phyloP scores from a whole-genome alignment of 2,113 vertebrate genomes.

The Ptyas mucosa region DNA sequence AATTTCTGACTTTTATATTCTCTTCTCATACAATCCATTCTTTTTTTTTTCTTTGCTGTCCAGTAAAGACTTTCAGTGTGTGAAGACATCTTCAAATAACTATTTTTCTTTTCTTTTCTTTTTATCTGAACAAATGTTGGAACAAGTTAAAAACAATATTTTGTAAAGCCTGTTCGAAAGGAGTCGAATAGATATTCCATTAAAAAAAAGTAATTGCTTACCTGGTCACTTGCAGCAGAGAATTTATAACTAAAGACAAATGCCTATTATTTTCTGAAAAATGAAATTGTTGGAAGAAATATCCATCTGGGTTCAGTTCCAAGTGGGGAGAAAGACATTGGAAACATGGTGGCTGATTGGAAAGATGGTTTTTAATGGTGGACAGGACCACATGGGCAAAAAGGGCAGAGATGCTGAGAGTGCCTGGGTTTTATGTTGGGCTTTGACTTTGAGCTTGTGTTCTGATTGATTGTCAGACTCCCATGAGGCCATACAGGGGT shows the following conservation, averaged over 20 bases:
- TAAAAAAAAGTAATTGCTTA: neutral
- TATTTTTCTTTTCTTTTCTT: neutral
- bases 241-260: neutral
- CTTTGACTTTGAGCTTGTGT: too few relatives aligned
- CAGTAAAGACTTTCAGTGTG: neutral
- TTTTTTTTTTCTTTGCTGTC: neutral
- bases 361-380: too few relatives aligned
- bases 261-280: neutral
- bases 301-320: too few relatives aligned
- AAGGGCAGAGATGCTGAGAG: too few relatives aligned
- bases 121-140: neutral
- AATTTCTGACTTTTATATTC: neutral
- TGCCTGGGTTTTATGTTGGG: too few relatives aligned
- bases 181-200: neutral
- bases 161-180: neutral
- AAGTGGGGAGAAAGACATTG: too few relatives aligned
- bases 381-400: too few relatives aligned
- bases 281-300: too few relatives aligned
- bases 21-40: neutral
- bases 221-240: neutral
- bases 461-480: too few relatives aligned
- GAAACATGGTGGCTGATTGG: too few relatives aligned
- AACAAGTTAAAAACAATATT: neutral
- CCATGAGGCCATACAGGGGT: too few relatives aligned
- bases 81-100: neutral